Evolutionary conservation across 2,888 invertebrate genomes (phyloP).

Genomic region (Nomada ferruginata): DNA sequence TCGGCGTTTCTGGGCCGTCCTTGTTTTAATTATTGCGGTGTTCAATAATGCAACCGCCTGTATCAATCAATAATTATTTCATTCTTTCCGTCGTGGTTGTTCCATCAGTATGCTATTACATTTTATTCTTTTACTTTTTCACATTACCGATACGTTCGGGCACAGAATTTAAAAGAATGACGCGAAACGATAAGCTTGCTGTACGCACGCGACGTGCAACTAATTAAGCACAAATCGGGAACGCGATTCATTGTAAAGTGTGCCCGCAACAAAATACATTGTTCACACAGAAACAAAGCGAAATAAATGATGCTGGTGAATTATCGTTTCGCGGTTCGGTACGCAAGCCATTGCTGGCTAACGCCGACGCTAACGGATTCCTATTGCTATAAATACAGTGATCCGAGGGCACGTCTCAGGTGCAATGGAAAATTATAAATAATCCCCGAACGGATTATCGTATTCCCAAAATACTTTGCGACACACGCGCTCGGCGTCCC

Average conservation of each 20-base stretch:
- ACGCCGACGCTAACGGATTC: conserved; percentile 9
- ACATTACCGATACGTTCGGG: not conserved
- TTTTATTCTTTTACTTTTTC: too few species aligned
- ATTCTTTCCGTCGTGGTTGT: not conserved
- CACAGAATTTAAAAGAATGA: not conserved
- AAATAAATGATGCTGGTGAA: conserved; percentile 7
- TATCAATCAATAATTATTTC: conserved; percentile 12
- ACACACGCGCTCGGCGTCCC: not conserved
- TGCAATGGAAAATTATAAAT: conserved; percentile 29
- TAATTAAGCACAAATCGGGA: conserved; percentile 9
- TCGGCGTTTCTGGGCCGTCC: conserved; percentile 13
- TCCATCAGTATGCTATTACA: too few species aligned
- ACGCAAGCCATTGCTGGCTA: not conserved
- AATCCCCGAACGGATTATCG: conserved; percentile 33
- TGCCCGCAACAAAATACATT: conserved; percentile 5
- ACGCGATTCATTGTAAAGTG: not conserved
- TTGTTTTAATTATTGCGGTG: not conserved
- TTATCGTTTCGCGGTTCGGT: conserved; percentile 24
- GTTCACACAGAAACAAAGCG: conserved; percentile 6
- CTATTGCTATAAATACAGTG: conserved; percentile 5
- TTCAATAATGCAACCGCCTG: not conserved
- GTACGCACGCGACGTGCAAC: not conserved
- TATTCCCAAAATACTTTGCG: conserved; percentile 36
- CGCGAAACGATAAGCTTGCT: not conserved
- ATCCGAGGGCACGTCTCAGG: conserved; percentile 29